Base-by-base conservation (phyloP, 2,113 vertebrate genomes). In the Cottus gobio region DNA sequence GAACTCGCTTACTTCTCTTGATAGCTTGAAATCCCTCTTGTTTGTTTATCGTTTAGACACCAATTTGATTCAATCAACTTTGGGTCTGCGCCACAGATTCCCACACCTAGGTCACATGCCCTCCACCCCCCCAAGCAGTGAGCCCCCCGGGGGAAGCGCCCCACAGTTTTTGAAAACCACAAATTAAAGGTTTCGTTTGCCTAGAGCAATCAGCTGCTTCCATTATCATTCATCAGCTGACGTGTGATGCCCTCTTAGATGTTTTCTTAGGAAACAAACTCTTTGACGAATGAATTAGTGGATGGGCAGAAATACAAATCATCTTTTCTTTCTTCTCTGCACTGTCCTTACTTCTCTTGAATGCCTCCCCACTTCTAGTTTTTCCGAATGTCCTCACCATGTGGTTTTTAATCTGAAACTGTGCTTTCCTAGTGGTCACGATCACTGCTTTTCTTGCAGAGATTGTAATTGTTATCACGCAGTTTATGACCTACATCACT, bases 31-130 rank as follows among this genome's bases (percentile, higher is more conserved):
- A 31, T 50, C 60, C 15, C 9, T 60, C 39, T 34, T 65, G 58
- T 48, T 42, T 67, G 37, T 61, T 65, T n/a, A 67, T 54, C 36
- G 46, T 73, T 69, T 26, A 37, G 48, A 57, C 70, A 74, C 56
- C 69, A 78, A 30, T 62, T 36, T 12, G 22, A 77, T 52, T 67
- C 34, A 64, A 72, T 82, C 67, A 67, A 22, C 54, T 42, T 34
- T 10, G 15, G 39, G 31, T 44, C 26, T 16, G 36, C 71, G 16
- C 54, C 62, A 74, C 15, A 16, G 24, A 56, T 78, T 42, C 0
- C 15, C 22, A 52, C 31, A 5, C 44, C 44, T 18, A 3, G 26
- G 13, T 48, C 39, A 48, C 16, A 31, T 20, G 44, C 4, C 12
- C 1, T 16, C 44, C 13, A 16, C 44, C 5, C 46, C 7, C 46